Evolutionary conservation across 1,140 invertebrate genomes (phyloP), one percentile per base, ranked within the genome.

Genomic region (Orchestia grillus): DNA sequence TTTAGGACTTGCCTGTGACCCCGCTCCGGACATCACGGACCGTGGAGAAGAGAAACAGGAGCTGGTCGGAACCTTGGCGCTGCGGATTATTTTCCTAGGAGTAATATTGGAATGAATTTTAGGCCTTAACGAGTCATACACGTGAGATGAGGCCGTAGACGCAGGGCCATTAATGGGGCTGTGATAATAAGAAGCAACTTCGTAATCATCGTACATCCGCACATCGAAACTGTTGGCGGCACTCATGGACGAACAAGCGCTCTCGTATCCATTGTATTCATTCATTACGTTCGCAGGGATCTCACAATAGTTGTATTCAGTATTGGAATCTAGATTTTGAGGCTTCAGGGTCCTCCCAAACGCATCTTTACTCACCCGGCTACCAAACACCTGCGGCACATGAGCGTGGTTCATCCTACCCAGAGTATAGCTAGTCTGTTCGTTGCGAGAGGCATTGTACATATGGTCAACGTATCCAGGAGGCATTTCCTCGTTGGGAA

Each of bases 131-230:
- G 96, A 96, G 44, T 96, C 96, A 96, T 96, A 96, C 41, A 96
- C 87, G 47, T 96, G 96, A 44, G 96, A 95, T 23, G 96, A 90
- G n/a, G 92, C 96, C 40, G 96, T 47, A 40, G 96, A 95, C 42
- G 96, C 88, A n/a, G 92, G 88, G 23, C 88, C 57, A n/a, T 96
- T 88, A 45, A 94, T 47, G 3, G 96, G 96, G 42, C 53, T 88
- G n/a, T 96, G 96, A 94, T 96, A 96, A 88, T 96, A 96, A 41
- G 96, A 96, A 40, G 96, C 96, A 44, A 96, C 96, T 57, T 96
- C 96, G 53, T 96, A 96, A 96, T 96, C 96, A 62, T 96, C 96
- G 44, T 96, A 96, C 96, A 96, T 96, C 44, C 96, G 47, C 0
- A 96, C 96, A 88, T 97, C 96, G 62, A 97, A 97, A 87, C 96